These are phyloP conservation scores for Mormoops blainvillei DNA, from an alignment of 2,113 vertebrate species.

Conservation along the genomic window DNA sequence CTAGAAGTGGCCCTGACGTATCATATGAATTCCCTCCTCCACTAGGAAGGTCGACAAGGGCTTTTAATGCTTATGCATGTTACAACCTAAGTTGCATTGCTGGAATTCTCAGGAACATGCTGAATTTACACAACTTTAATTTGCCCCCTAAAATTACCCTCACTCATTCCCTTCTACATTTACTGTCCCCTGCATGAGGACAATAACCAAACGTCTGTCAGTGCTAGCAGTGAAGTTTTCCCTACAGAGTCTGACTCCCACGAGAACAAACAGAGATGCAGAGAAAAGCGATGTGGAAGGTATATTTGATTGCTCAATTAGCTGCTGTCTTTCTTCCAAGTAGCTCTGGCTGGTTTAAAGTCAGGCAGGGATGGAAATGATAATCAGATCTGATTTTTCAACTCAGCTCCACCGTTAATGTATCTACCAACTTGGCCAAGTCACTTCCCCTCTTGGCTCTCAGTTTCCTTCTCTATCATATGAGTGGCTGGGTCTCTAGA, in stretches of 20 bases:
- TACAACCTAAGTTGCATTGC: background rate
- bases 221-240: background rate
- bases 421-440: background rate
- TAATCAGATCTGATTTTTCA: background rate
- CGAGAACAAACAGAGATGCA: background rate
- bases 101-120: background rate
- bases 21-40: background rate
- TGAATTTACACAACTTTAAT: background rate
- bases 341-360: background rate
- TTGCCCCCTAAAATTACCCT: background rate
- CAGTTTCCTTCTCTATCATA: background rate
- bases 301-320: background rate
- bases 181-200: background rate
- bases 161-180: background rate
- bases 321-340: background rate
- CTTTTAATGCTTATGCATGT: background rate
- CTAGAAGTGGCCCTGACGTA: background rate
- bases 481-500: background rate
- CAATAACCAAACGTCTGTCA: background rate
- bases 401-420: background rate
- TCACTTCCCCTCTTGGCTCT: background rate
- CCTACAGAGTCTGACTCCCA: background rate
- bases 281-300: background rate
- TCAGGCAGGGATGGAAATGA: background rate
- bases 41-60: background rate